These are phyloP conservation scores for Lerista edwardsae DNA, from an alignment of 2,797 vertebrate species.

Conservation along the genomic window DNA sequence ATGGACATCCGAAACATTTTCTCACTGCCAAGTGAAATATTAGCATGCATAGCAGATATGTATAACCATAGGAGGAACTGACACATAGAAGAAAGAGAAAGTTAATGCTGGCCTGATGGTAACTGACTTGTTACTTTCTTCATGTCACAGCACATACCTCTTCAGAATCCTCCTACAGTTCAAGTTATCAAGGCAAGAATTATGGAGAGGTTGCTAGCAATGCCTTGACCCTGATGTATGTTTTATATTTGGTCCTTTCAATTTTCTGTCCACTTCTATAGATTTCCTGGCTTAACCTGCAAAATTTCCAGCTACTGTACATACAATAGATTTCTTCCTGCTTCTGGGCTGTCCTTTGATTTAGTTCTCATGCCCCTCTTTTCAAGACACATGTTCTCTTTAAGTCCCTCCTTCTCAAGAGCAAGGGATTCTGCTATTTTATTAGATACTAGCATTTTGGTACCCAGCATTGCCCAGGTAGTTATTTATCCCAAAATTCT, in stretches of 20 bases:
- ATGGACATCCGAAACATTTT: conserved; percentile 65
- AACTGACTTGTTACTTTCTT: conserved; percentile 19
- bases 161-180: conserved; percentile 15
- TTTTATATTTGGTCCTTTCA: neutral
- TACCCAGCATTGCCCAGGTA: too few relatives aligned
- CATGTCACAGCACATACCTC: conserved; percentile 2
- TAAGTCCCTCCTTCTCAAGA: neutral
- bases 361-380: neutral
- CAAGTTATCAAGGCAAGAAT: conserved; percentile 17
- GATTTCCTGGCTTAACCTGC: neutral
- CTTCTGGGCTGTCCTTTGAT: neutral
- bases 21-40: conserved; percentile 67
- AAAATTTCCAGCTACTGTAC: too few relatives aligned
- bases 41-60: conserved; percentile 61
- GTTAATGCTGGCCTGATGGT: neutral
- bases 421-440: neutral
- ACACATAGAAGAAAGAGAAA: conserved; percentile 65
- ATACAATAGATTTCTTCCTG: neutral
- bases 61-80: conserved; percentile 57
- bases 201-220: neutral
- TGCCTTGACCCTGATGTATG: too few relatives aligned
- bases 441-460: too few relatives aligned
- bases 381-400: neutral
- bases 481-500: too few relatives aligned
- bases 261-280: neutral